Evolutionary conservation across 2,113 vertebrate species (phyloP).

Genomic region (Xerus inauris): DNA sequence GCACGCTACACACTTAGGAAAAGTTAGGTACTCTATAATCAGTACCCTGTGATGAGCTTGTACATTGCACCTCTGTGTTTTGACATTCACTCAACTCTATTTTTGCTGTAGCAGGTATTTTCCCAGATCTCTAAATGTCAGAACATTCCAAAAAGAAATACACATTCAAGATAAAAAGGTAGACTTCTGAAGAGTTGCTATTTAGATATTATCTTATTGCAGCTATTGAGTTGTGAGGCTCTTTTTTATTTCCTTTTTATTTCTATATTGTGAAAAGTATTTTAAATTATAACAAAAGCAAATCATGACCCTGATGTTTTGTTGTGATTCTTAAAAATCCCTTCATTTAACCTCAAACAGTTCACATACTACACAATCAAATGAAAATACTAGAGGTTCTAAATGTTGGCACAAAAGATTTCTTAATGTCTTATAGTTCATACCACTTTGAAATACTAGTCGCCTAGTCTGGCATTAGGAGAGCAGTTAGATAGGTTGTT

Average conservation of each 20-base stretch:
- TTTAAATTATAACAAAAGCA: conserved; percentile 29
- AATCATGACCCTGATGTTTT: conserved; percentile 6
- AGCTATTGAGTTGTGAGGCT: neutral
- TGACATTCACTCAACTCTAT: conserved; percentile 63
- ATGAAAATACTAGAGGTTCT: neutral
- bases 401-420: conserved; percentile 22
- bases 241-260: conserved; percentile 48
- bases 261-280: conserved; percentile 42
- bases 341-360: neutral
- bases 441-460: conserved; percentile 11
- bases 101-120: conserved; percentile 62
- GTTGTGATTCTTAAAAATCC: conserved; percentile 35
- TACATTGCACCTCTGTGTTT: conserved; percentile 48
- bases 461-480: neutral
- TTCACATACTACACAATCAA: neutral
- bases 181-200: neutral
- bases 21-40: conserved; percentile 40
- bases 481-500: neutral
- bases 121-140: conserved; percentile 62
- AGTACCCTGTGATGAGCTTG: conserved; percentile 34
- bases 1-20: neutral
- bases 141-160: conserved; percentile 47
- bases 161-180: conserved; percentile 46
- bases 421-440: neutral
- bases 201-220: neutral